Base-by-base conservation (phyloP, 53 echinoderm and acorn worm species). In the Holothuria scabra region DNA sequence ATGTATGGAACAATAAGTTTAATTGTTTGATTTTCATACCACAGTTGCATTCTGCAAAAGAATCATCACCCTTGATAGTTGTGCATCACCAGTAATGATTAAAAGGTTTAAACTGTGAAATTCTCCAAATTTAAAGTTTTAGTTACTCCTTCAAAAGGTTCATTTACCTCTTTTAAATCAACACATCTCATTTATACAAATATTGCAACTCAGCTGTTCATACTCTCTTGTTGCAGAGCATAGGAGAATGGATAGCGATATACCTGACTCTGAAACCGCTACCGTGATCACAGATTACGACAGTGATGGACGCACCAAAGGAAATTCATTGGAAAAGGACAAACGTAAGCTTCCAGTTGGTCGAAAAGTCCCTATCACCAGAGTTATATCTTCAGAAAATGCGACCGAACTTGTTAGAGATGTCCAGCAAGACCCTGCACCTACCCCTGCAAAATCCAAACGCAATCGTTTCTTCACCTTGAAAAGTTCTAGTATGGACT, bases 401-500 rank as follows among this genome's bases (percentile, higher is more conserved):
- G 75, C 91, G 3, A 59, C 91, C 4, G 88, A 85, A 48, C 32
- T 57, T 19, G 81, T 87, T 1, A 83, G 85, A 14, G 90, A 90
- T 29, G 79, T 80, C 72, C 85, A 86, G 28, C 81, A 90, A 5
- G 94, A 97, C 48, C 88, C 90, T 16, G 86, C 90, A 35, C 84
- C 90, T 1, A 83, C 88, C 13, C 91, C 92, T 4, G 92, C 92
- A 25, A 97, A 97, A 59, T 75, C 90, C 65, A 93, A 94, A 61
- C 90, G 97, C 12, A 92, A 87, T 63, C 94, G 92, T 63, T 97
- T 97, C 80, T 82, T 82, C 59, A 81, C 82, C 21, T 81, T 85
- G 55, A 97, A 97, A 76, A 97, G 97, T 37, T 64, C 94, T 30
- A 97, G 97, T 74, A 92, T 94, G 94, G 97, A 97, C 57, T 82